Evolutionary conservation across 2,888 invertebrate species (phyloP), one percentile per base, ranked within the genome.

Genomic region (Orthonychiurus folsomi): DNA sequence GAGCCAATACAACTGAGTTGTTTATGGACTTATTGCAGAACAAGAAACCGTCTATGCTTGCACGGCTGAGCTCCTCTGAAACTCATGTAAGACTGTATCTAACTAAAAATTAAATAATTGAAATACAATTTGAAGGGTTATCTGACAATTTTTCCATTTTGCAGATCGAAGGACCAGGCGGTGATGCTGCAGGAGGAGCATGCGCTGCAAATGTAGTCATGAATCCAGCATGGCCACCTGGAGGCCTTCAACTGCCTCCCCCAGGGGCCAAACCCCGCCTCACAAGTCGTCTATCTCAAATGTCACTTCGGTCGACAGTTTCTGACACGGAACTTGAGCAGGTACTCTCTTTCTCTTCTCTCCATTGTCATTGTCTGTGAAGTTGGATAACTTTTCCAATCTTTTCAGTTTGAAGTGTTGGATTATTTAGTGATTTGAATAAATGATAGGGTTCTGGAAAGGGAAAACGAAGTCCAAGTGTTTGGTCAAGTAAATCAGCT

Each of bases 291-390:
- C 62, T 71, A 3, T 70, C 71, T 53, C 73, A 73, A 65, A 71
- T 73, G 71, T 81, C 81, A 55, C 87, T 90, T 82, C 86, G 93
- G 76, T 91, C 92, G 74, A 90, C 93, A 73, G 88, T 93, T 75
- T 94, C 93, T 74, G 94, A 94, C 79, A 93, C 92, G 76, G 94
- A 94, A 81, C 88, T 89, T 77, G 88, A 90, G 80, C 85, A 88
- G 77, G 85, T 87, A 79, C 88, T 5, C n/a, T n/a, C n/a, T n/a
- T n/a, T n/a, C 18, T n/a, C 26, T 23, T 55, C 55, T 23, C 26
- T 20, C 21, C n/a, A 52, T 52, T 52, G 5, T 52, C 21, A n/a
- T 15, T 20, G 21, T 52, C 9, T n/a, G 21, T 52, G 53, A 52
- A 20, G 53, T 15, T 15, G 21, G 9, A 52, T 52, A n/a, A n/a